Percentiles rank a stretch among this genome's conserved stretches.
These are phyloP conservation scores for Drosophila grimshawi DNA, from an alignment of 1,140 invertebrate species.

Conservation along the genomic window DNA sequence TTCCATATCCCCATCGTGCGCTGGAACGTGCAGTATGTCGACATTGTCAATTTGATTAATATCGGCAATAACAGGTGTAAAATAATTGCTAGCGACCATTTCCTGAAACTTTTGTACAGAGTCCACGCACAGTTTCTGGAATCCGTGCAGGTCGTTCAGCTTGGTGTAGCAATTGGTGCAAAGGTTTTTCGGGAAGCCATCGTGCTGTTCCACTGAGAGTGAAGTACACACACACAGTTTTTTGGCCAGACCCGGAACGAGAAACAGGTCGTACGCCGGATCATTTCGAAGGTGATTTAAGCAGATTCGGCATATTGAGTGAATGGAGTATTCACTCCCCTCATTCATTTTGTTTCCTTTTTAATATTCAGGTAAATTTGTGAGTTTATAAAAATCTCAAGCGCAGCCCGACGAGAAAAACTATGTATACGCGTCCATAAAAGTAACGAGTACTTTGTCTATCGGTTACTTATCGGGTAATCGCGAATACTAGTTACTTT, in stretches of 20 bases:
- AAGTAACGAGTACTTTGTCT: conserved; percentile 19
- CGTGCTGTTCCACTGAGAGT: conserved; percentile 71
- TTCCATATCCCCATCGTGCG: conserved; percentile 52
- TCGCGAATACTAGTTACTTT: conserved; percentile 11
- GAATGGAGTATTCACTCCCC: conserved; percentile 68
- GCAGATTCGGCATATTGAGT: conserved; percentile 77
- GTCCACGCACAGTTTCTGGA: conserved; percentile 73
- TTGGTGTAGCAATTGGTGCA: conserved; percentile 66
- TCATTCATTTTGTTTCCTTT: conserved; percentile 51
- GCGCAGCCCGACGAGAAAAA: conserved; percentile 38
- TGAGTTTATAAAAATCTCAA: conserved; percentile 39
- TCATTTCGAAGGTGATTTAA: conserved; percentile 63
- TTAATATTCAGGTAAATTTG: conserved; percentile 14
- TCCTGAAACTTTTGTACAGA: conserved; percentile 79
- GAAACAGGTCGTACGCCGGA: conserved; percentile 69
- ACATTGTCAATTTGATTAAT: conserved; percentile 45
- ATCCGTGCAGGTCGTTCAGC: conserved; percentile 73
- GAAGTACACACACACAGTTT: conserved; percentile 77
- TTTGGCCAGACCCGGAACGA: conserved; percentile 74
- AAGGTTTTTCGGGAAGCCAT: conserved; percentile 76
- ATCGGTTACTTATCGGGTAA: conserved; percentile 23
- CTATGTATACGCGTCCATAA: conserved; percentile 42
- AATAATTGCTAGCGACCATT: conserved; percentile 65
- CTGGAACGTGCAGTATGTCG: conserved; percentile 53
- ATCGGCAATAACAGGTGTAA: conserved; percentile 32